Evolutionary conservation across 2,888 invertebrate species (phyloP), one percentile per base, ranked within the genome.

Genomic region (Eupithecia tripunctaria): DNA sequence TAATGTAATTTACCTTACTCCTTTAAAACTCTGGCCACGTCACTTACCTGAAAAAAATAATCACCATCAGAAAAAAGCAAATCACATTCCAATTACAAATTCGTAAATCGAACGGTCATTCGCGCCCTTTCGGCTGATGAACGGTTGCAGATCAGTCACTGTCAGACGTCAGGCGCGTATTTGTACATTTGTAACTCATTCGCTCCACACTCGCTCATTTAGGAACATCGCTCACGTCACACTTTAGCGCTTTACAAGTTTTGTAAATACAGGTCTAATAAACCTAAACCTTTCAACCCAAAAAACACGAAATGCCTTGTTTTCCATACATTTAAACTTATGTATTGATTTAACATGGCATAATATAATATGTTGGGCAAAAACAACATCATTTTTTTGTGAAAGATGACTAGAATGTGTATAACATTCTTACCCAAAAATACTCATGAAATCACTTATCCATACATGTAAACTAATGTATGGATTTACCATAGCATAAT

Each of bases 101-200:
- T 80, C 67, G 73, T 56, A 76, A 77, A 67, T 72, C 73, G 67
- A 79, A 77, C 77, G 79, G 78, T 80, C 82, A 82, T 83, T 81
- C 70, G 70, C 73, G 80, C 85, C 86, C 84, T 83, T 84, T 80
- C 78, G 76, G 75, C 80, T 84, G 85, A 87, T 84, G 82, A 86
- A 85, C 85, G 84, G 72, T 72, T 79, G 74, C 82, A 80, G 82
- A 90, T 90, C 89, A 87, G 83, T 90, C 90, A 89, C 84, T 87
- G 89, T 88, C 90, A 87, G 83, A 82, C 78, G 79, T 85, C 85
- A 84, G 84, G 82, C 84, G 84, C 85, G 87, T 84, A 64, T 64
- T 64, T 64, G 64, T 64, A 64, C 64, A 38, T 64, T 63, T 63
- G 62, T 63, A 63, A 64, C 64, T 64, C 87, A 88, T 89, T 89